Percentiles rank a stretch among this genome's conserved stretches.
Evolutionary conservation across 2,888 invertebrate species (phyloP).

Genomic region (Drosophila ustulata): DNA sequence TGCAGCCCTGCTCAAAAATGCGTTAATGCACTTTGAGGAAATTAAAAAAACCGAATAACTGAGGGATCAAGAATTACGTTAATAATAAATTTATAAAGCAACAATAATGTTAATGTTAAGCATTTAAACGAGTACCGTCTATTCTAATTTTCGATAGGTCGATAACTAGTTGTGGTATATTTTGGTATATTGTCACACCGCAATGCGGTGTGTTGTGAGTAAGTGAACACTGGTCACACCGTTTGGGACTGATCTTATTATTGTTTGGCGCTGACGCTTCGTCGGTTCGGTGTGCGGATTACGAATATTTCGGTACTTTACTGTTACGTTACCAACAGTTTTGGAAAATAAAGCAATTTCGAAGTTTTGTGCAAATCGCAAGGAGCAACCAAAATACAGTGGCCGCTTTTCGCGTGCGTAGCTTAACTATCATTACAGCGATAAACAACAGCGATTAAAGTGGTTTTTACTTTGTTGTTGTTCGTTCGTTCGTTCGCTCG

Average conservation of each 20-base stretch:
- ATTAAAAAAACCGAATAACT: neutral
- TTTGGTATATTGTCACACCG: neutral
- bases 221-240: conserved; percentile 39
- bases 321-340: conserved; percentile 9
- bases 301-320: neutral
- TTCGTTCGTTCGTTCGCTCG: conserved; percentile 6
- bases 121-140: neutral
- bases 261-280: conserved; percentile 41
- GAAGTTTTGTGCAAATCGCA: conserved; percentile 34
- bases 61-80: no score
- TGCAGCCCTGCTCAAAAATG: neutral
- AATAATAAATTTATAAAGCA: no score
- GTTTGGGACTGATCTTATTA: conserved; percentile 41
- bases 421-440: conserved; percentile 39
- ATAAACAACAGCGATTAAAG: conserved; percentile 39
- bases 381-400: conserved; percentile 24
- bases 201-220: neutral
- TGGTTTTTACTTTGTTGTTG: conserved; percentile 29
- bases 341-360: conserved; percentile 35
- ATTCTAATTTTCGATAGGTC: neutral
- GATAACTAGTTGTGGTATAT: neutral
- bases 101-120: no score
- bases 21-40: neutral
- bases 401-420: conserved; percentile 41
- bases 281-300: conserved; percentile 35